Evolutionary conservation across 1,140 invertebrate species (phyloP).

Genomic region (Trichomalopsis sarcophagae): DNA sequence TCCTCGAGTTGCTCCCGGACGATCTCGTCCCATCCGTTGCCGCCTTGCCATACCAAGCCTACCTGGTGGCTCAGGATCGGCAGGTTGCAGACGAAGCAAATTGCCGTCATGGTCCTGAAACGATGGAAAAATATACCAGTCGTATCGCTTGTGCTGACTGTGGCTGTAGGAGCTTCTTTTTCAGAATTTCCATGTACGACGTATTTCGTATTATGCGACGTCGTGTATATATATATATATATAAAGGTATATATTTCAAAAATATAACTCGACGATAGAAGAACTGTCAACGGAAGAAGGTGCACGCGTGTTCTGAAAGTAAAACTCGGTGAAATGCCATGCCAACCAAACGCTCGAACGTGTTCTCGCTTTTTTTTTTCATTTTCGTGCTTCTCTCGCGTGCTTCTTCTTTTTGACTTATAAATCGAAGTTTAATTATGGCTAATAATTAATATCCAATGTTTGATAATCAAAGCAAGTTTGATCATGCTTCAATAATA

Average conservation of each 20-base stretch:
- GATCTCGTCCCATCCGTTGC: constrained; percentile 94
- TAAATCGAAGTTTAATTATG: too few relatives aligned
- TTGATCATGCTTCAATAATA: too few relatives aligned
- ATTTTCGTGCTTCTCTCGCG: constrained; percentile 53
- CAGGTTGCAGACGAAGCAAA: constrained; percentile 96
- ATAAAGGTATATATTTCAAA: not conserved
- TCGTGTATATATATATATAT: not conserved
- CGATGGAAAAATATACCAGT: constrained; percentile 50
- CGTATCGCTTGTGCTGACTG: too few relatives aligned
- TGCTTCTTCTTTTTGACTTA: not conserved
- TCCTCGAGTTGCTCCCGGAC: constrained; percentile 90
- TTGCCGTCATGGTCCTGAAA: constrained; percentile 91
- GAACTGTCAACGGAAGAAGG: constrained; percentile 58
- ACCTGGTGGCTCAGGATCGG: constrained; percentile 95
- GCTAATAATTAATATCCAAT: too few relatives aligned
- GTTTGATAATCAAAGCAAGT: too few relatives aligned
- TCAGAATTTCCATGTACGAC: too few relatives aligned
- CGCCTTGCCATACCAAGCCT: constrained; percentile 92
- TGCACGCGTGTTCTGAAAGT: constrained; percentile 61
- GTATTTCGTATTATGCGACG: too few relatives aligned
- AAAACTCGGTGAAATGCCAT: constrained; percentile 69
- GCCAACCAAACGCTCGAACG: constrained; percentile 64
- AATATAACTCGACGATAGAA: constrained; percentile 50
- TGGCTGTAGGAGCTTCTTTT: too few relatives aligned
- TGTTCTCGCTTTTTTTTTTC: constrained; percentile 37